A percentile compares a stretch with the other conserved stretches of the same genome.
phyloP scores from a whole-genome alignment of 2,113 vertebrate genomes.

The Ciconia stormi region DNA sequence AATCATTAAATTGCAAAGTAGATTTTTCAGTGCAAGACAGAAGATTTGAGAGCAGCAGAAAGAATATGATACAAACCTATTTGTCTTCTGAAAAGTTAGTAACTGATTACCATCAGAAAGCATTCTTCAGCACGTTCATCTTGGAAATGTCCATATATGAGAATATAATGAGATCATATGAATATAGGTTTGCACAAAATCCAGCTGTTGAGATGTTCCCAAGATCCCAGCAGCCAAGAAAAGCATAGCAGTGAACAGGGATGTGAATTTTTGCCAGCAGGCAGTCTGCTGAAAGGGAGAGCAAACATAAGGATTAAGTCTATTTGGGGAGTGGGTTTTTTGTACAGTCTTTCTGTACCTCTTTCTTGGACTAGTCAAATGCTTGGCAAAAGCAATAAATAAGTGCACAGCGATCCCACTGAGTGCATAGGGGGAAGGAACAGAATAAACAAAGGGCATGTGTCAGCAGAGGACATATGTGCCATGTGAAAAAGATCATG shows the following conservation, averaged over 20 bases:
- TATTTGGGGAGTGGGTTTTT: conserved; percentile 21
- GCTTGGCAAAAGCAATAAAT: not conserved
- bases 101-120: conserved; percentile 4
- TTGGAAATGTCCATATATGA: conserved; percentile 37
- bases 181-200: conserved; percentile 33
- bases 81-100: not conserved
- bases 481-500: not conserved
- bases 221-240: conserved; percentile 26
- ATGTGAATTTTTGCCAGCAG: conserved; percentile 24
- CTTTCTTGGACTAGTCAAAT: not conserved
- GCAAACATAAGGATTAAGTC: conserved; percentile 1
- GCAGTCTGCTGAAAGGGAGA: conserved; percentile 2
- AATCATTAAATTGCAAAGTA: not conserved
- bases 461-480: not conserved
- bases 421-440: not conserved
- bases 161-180: conserved; percentile 37
- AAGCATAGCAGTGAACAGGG: conserved; percentile 19
- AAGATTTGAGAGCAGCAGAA: not conserved
- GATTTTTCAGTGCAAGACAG: not conserved
- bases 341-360: not conserved
- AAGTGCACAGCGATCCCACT: not conserved
- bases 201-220: conserved; percentile 55
- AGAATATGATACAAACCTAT: not conserved
- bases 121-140: conserved; percentile 9
- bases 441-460: not conserved